Percentiles rank a stretch among this genome's conserved stretches.
Evolutionary conservation across 2,797 vertebrate genomes (phyloP).

Genomic region (Arrhamphus sclerolepis): DNA sequence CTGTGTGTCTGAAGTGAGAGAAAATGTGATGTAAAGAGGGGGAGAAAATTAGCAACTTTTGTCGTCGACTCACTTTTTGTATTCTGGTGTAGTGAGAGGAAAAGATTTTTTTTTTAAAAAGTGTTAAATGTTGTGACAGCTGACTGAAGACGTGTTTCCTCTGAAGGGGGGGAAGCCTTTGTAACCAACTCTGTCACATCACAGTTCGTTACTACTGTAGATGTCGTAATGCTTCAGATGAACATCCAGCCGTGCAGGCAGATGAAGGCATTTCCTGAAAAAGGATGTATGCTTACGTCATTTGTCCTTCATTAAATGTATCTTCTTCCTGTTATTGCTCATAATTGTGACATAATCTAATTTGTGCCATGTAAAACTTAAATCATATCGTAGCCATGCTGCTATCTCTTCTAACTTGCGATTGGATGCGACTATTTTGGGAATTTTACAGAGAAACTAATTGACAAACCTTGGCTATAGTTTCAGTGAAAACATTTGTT

Average conservation of each 20-base stretch:
- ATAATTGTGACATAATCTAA: background rate
- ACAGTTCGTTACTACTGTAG: constrained; percentile 45
- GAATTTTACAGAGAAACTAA: background rate
- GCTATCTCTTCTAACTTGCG: too few species aligned
- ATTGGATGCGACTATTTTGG: background rate
- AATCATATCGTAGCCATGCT: too few species aligned
- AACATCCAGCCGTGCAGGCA: constrained; percentile 41
- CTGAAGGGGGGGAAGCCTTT: constrained; percentile 18
- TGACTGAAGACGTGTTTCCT: constrained; percentile 38
- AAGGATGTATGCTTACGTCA: constrained; percentile 7
- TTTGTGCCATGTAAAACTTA: constrained; percentile 6
- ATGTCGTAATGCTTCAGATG: constrained; percentile 51
- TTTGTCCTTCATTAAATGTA: constrained; percentile 29
- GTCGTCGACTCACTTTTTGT: constrained; percentile 12
- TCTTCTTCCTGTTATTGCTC: constrained; percentile 4
- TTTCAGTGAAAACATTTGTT: constrained; percentile 1
- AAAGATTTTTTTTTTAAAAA: too few species aligned
- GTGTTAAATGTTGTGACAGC: constrained; percentile 33
- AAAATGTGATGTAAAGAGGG: background rate
- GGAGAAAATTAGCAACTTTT: constrained; percentile 3
- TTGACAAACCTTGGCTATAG: background rate
- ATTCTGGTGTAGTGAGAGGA: constrained; percentile 6
- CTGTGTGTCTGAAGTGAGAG: background rate
- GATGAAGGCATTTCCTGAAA: constrained; percentile 35
- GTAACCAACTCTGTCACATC: constrained; percentile 41